A percentile compares a stretch with the other conserved stretches of the same genome.
Conservation (phyloP, 2,888 invertebrate species). For the Papilio protenor region DNA sequence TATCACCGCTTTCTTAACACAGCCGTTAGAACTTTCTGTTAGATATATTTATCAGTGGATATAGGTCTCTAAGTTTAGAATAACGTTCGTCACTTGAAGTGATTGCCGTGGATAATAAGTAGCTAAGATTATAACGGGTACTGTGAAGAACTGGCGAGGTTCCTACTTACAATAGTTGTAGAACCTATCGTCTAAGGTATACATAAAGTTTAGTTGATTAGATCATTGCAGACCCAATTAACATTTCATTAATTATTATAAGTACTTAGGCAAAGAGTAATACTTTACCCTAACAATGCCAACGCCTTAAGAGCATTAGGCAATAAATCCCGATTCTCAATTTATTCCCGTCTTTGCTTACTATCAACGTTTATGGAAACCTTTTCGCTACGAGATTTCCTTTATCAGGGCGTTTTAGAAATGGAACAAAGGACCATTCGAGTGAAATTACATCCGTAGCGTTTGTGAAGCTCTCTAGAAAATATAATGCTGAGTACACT, state of each 20-base stretch:
- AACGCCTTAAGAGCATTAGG: conserved; percentile 80
- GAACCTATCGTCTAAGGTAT: too few relatives aligned
- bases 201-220: too few relatives aligned
- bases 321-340: conserved; percentile 78
- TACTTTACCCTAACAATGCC: conserved; percentile 56
- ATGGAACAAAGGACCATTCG: conserved; percentile 70
- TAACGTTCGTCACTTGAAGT: not conserved
- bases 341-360: conserved; percentile 71
- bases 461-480: conserved; percentile 53
- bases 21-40: too few relatives aligned
- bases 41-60: too few relatives aligned
- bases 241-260: conserved; percentile 34
- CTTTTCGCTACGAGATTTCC: conserved; percentile 70
- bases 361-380: conserved; percentile 53
- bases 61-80: not conserved
- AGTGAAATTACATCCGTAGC: conserved; percentile 67
- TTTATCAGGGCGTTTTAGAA: conserved; percentile 66
- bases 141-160: too few relatives aligned
- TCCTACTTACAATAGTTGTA: too few relatives aligned
- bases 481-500: conserved; percentile 51
- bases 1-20: not conserved
- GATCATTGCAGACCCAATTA: not conserved
- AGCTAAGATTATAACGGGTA: not conserved
- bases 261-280: conserved; percentile 23
- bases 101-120: not conserved